Evolutionary conservation across 2,113 vertebrate species (phyloP).

Genomic region (Dipodomys spectabilis): DNA sequence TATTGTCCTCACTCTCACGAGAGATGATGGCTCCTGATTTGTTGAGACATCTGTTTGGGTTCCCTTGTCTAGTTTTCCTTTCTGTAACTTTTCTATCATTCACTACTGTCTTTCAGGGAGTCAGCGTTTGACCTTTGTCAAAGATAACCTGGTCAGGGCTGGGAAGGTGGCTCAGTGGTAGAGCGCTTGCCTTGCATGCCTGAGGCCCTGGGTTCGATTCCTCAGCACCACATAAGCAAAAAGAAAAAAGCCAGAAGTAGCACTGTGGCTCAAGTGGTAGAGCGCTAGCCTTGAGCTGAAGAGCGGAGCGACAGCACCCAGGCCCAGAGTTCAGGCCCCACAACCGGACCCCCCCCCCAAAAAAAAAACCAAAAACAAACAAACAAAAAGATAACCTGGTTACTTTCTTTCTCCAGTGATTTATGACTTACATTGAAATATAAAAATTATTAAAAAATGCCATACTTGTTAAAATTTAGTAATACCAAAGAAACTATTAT

Average conservation of each 20-base stretch:
- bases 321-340: no score
- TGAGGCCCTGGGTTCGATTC: no score
- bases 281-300: no score
- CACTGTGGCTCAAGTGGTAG: no score
- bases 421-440: conserved; percentile 24
- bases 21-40: neutral
- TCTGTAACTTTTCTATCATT: neutral
- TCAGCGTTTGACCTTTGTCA: neutral
- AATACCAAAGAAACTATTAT: neutral
- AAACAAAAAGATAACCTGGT: no score
- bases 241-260: no score
- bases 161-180: no score
- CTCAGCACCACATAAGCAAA: no score
- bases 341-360: no score
- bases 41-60: neutral
- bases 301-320: no score
- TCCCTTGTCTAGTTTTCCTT: neutral
- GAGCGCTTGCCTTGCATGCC: no score
- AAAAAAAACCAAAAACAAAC: no score
- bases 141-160: neutral
- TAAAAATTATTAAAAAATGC: conserved; percentile 35
- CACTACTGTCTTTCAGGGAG: neutral
- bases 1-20: neutral
- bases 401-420: neutral
- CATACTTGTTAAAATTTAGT: neutral